phyloP scores from a whole-genome alignment of 2,113 vertebrate genomes.

The Mirounga angustirostris region DNA sequence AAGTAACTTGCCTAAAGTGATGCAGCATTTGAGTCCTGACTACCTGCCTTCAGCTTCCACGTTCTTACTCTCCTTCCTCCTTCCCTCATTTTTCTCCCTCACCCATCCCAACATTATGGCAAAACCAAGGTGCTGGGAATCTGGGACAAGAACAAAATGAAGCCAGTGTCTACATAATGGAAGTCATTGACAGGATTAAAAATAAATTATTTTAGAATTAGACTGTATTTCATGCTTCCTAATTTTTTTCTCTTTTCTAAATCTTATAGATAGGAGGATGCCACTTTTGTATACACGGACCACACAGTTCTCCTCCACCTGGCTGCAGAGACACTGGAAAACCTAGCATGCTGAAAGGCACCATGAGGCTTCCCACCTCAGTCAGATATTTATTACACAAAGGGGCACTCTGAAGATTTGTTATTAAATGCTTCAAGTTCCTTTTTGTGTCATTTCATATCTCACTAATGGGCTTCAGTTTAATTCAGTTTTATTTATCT shows the following conservation, averaged over 20 bases:
- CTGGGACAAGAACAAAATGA: neutral
- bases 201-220: neutral
- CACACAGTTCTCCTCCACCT: neutral
- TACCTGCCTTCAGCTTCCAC: neutral
- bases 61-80: neutral
- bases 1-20: neutral
- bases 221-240: neutral
- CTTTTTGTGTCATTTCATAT: slow-evolving; percentile 1
- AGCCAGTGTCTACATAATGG: neutral
- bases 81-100: neutral
- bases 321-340: neutral
- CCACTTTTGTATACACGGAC: too few species aligned
- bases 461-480: slow-evolving; percentile 57
- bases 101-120: neutral
- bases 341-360: neutral
- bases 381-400: neutral
- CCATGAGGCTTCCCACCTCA: neutral
- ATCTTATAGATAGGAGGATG: neutral
- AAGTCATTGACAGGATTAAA: neutral
- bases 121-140: neutral
- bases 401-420: neutral
- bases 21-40: neutral
- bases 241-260: neutral
- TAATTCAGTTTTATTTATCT: slow-evolving; percentile 68
- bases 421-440: neutral